Evolutionary conservation across 1,140 invertebrate species (phyloP), one percentile per base, ranked within the genome.

Genomic region (Calephelis virginiensis): DNA sequence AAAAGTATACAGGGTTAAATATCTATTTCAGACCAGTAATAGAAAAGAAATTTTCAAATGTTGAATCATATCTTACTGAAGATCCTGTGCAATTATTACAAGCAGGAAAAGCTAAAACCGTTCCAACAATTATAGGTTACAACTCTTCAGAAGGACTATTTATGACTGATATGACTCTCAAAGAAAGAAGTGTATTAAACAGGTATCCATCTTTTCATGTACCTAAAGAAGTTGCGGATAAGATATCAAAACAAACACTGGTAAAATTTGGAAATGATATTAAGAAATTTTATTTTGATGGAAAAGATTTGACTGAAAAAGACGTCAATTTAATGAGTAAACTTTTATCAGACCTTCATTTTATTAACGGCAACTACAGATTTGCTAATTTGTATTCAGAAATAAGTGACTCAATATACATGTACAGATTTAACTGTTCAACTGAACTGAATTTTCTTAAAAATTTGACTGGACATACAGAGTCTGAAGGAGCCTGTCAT

Each of bases 71-170:
- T 63, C 64, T 92, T 38, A 71, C 73, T 13, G 76, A 86, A 64
- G 64, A 80, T 66, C 81, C 89, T 28, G 66, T 77, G 10, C 65
- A 83, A 56, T 74, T 87, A 46, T 73, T 92, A 12, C 49, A 70
- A 17, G 77, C 75, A 28, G 83, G 92, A 66, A 82, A 82, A 14
- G 92, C 90, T 50, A 78, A 92, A 47, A 91, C 92, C 64, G 86
- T 95, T 14, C 94, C 94, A 1, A 83, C 92, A 13, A 91, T 95
- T 11, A 70, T 93, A 10, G 94, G 94, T 3, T 92, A 93, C 48
- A 93, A 91, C 75, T 84, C 71, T 14, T 77, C 89, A n/a, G 94
- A 95, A 89, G 92, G 93, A 28, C 78, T 92, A 12, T 72, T 92
- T 0, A 71, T 92, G 10, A 69, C 92, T 7, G 74, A 72, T 64